Percentiles rank a stretch among this genome's conserved stretches.
Conservation (phyloP, 2,888 invertebrate species). For the Coenonympha arcania region DNA sequence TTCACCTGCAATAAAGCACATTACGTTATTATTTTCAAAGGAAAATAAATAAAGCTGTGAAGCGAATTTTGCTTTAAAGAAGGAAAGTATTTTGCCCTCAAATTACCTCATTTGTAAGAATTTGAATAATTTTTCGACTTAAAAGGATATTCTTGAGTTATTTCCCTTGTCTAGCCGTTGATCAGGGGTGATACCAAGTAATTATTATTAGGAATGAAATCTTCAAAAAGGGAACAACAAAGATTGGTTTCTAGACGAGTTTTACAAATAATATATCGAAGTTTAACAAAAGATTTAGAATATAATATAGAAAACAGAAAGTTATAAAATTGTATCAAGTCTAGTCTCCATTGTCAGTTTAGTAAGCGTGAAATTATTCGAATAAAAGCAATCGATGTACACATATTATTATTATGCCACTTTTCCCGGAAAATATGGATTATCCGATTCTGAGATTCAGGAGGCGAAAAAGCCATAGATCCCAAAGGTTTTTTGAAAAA, state of each 20-base stretch:
- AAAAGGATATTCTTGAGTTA: conserved; percentile 35
- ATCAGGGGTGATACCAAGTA: conserved; percentile 20
- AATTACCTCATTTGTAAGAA: conserved; percentile 31
- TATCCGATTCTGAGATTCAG: no score
- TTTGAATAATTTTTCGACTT: conserved; percentile 34
- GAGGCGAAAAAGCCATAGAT: no score
- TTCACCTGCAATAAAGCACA: not conserved
- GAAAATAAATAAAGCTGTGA: not conserved
- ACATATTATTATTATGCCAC: no score
- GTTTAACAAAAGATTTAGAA: no score
- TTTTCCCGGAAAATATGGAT: no score
- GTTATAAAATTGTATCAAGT: no score
- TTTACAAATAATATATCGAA: not conserved
- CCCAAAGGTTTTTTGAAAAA: no score
- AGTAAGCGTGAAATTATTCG: no score
- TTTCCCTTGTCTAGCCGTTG: conserved; percentile 33
- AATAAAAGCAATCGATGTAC: no score
- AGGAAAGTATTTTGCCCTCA: conserved; percentile 17
- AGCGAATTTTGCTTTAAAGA: conserved; percentile 7
- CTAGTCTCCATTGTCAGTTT: no score
- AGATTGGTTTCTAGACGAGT: not conserved
- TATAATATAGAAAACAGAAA: no score
- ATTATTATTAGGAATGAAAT: conserved; percentile 11
- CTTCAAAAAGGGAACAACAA: conserved; percentile 1
- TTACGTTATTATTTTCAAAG: not conserved